Evolutionary conservation across 1,140 invertebrate genomes (phyloP), one percentile per base, ranked within the genome.

Genomic region (Drosophila teissieri): DNA sequence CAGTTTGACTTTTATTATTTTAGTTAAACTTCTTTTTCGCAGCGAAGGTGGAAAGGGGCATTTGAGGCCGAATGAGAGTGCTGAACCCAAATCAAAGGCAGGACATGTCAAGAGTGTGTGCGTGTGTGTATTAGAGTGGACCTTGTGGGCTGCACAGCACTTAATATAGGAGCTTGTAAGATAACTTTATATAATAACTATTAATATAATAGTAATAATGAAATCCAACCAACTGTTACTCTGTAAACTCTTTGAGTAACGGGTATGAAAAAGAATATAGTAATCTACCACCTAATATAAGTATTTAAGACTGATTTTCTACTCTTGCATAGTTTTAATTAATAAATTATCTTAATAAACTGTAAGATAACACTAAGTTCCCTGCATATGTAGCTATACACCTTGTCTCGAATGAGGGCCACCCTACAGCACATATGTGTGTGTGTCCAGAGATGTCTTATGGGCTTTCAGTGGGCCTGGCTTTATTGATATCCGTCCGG

Each of bases 1-100:
- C 65, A 79, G 65, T 89, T 88, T 88, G 83, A 88, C 79, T 88
- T 88, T 88, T 88, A 88, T 88, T 88, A 88, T 88, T 88, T 88
- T 88, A 88, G 83, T 88, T 88, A 69, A 88, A 88, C 83, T 86
- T 82, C 52, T 76, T 69, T 69, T 45, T 49, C 62, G 37, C 48
- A 3, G 15, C 10, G 37, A 45, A 54, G 60, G 17, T 34, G 15
- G 56, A 58, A 31, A 15, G 46, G n/a, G 34, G 36, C 10, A 17
- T 31, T 10, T 15, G 53, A 56, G 57, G 44, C 40, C 15, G 11
- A 24, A 37, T 27, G 62, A 68, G 62, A 65, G 45, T 52, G 64
- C 64, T 78, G 69, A 76, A 67, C 83, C 70, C 69, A 86, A 88
- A 88, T 76, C 70, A 88, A 79, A 86, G 69, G 74, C 72, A 78